Base-by-base conservation (phyloP, 2,797 vertebrate species). In the Nannoperca obscura region DNA sequence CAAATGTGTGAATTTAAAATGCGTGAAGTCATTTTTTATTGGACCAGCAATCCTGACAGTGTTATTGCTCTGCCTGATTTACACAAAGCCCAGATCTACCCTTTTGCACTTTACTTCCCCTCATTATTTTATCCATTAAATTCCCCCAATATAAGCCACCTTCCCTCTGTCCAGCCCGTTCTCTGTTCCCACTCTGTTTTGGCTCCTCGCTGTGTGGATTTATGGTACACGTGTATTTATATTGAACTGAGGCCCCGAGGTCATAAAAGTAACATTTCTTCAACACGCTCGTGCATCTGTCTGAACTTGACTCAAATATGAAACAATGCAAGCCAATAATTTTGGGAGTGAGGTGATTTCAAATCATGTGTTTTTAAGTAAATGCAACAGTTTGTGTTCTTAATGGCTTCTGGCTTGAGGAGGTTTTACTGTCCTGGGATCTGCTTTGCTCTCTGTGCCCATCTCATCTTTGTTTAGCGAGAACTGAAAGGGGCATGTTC, bases 191-290 rank as follows among this genome's bases (percentile, higher is more conserved):
- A 15, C 65, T 72, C 72, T 79, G 76, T 38, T 76, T 85, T 92
- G 89, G 89, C 86, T 87, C 55, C 75, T 68, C 22, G 19, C 81
- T 57, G 58, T 36, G 71, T 60, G 71, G 88, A 92, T 93, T 93
- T 93, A 91, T 87, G 74, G 69, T 59, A 58, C 89, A 84, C 78
- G 83, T 89, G 78, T 92, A 94, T 93, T 93, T 92, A 87, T 91
- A 86, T 82, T 89, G 90, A 92, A 87, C 86, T 3, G 65, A 75
- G 76, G 91, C 85, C 86, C 88, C 1, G 32, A 47, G 84, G 90
- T 92, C 92, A 89, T 93, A 92, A 94, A 92, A 90, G 88, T 86
- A 89, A 86, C 87, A 86, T 91, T 90, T 94, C 86, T 91, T 90
- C 87, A 87, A 85, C 89, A 78, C 81, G 63, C 87, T 87, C 68